Evolutionary conservation across 53 echinoderm and acorn worm species (phyloP), one percentile per base, ranked within the genome.

Genomic region (Actinopyga echinites): DNA sequence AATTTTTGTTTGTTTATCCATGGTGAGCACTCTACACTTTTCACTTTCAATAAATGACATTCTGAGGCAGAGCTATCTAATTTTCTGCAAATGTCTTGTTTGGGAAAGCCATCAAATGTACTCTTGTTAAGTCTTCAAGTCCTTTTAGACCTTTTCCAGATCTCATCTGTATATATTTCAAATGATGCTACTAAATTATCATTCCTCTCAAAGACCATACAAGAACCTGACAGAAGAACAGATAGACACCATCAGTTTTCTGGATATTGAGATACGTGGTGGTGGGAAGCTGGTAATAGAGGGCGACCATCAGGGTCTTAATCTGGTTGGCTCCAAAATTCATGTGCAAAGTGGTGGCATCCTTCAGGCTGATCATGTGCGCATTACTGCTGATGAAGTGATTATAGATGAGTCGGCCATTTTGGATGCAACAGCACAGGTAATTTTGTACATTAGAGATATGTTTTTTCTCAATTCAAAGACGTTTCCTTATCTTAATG

Each of bases 231-330:
- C 92, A 2, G 66, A 90, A 64, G 83, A 87, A 36, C 74, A 79
- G 30, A 58, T 87, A 6, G 71, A 89, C 57, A 64, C 69, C n/a
- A 77, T 95, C 58, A 53, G 60, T 33, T 95, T 90, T 87, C 85
- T 90, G 26, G 74, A 84, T 23, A 86, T 95, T 57, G 83, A 83
- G 43, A 34, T 95, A n/a, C 90, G 86, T 69, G 95, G 95, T 24
- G 95, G 95, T 24, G 92, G 95, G 32, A 87, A 80, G 49, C 64
- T 95, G 13, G 87, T 86, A n/a, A 82, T 92, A 63, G 90, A 92
- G 59, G 92, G 95, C 23, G 92, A 87, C 30, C 54, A 30, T 24
- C 83, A 88, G 35, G 95, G 95, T 37, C 83, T 95, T 9, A 59
- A 44, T 32, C 86, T 95, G 79, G 60, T 66, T 83, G 92, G 92